Evolutionary conservation across 2,888 invertebrate genomes (phyloP).

Genomic region (Monopis laevigella): DNA sequence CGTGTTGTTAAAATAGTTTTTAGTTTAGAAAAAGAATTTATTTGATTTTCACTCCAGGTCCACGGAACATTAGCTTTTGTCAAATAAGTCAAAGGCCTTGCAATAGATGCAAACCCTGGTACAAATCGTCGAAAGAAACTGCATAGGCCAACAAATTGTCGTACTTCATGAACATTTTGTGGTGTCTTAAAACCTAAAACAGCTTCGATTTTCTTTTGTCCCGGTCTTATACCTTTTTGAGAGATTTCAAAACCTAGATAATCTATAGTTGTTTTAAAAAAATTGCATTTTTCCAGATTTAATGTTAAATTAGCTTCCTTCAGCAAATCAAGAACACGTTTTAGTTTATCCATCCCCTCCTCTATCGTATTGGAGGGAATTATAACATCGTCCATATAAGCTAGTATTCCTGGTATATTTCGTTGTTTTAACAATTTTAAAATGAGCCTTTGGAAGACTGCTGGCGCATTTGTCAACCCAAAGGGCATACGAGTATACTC

Average conservation of each 20-base stretch:
- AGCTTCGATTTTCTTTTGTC: slow-evolving; percentile 14
- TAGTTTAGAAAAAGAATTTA: no score
- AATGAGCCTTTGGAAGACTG: slow-evolving; percentile 25
- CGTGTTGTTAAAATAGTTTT: no score
- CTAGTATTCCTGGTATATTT: slow-evolving; percentile 11
- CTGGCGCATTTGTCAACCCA: slow-evolving; percentile 24
- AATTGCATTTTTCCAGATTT: slow-evolving; percentile 15
- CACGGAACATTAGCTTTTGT: no score
- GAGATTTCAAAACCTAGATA: slow-evolving; percentile 16
- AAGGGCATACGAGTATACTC: slow-evolving; percentile 25
- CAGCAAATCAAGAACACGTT: slow-evolving; percentile 15
- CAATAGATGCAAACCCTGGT: no score
- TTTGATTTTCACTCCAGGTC: no score
- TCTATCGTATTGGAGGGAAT: slow-evolving; percentile 19
- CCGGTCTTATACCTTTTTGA: slow-evolving; percentile 12
- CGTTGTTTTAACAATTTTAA: slow-evolving; percentile 16
- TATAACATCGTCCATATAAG: slow-evolving; percentile 27
- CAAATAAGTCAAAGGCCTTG: no score
- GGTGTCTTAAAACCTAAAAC: slow-evolving; percentile 14
- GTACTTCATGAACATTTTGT: no score
- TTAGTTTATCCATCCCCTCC: slow-evolving; percentile 15
- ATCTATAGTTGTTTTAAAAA: slow-evolving; percentile 1
- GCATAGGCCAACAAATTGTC: no score
- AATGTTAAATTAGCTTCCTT: slow-evolving; percentile 17
- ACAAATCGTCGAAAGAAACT: no score